Evolutionary conservation across 2,797 vertebrate species (phyloP), one percentile per base, ranked within the genome.

Genomic region (Nasua narica): DNA sequence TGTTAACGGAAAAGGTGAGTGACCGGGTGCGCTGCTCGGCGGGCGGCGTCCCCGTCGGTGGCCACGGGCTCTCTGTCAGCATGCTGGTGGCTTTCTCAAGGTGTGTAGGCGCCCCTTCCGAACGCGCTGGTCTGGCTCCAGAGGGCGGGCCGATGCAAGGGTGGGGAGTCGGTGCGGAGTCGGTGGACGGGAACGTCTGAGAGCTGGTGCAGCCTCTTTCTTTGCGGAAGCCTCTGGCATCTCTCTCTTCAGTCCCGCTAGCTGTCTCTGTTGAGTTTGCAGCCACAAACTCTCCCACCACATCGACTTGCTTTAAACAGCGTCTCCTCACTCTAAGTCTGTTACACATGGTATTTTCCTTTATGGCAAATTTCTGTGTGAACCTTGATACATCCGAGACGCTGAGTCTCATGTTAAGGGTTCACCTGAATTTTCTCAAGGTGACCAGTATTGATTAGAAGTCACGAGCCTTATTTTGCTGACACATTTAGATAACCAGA

Each of bases 1-100:
- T 0, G 98, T 99, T 46, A 99, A 99, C 19, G 99, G 99, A 46
- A 99, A 99, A 99, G 99, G 99, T 99, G 98, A 56, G 98, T 98
- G 77, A 93, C 35, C 0, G 12, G 60, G 76, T 16, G n/a, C 56
- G 56, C 56, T 43, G 56, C 79, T 67, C 32, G 7, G n/a, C 7
- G 29, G 78, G 40, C 19, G 3, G 60, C 9, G 0, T 67, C 35
- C 50, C 29, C 46, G 37, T 83, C 8, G 5, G 5, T 15, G 19
- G 56, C 78, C 72, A 13, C 0, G 1, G 70, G 35, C 35, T 81
- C 2, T 48, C 35, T 40, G 72, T 54, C 21, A 21, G 11, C 35
- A 11, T 15, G 10, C 29, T n/a, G 50, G 32, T 37, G 43, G 52
- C 74, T 35, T 48, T 9, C 9, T 32, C 76, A 8, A 50, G 15